Conservation (phyloP, 2,888 invertebrate species). For the Kuschelorhynchus macadamiae region DNA sequence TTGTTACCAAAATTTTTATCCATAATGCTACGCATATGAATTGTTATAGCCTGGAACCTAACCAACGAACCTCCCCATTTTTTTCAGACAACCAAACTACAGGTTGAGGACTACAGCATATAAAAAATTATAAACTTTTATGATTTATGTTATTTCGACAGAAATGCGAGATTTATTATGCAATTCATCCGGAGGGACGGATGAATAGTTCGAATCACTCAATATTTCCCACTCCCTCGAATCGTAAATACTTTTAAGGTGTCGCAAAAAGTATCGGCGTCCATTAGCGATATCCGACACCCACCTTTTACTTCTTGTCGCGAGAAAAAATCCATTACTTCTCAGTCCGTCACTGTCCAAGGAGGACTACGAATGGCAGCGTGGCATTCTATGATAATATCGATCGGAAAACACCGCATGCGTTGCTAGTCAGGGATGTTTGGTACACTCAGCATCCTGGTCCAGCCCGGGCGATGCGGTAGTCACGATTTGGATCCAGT, state of each 20-base stretch:
- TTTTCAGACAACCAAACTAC: too few relatives aligned
- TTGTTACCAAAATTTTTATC: too few relatives aligned
- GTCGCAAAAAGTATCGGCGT: not conserved
- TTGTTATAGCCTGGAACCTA: too few relatives aligned
- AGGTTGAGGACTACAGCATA: too few relatives aligned
- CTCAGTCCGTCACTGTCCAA: slow-evolving; percentile 45
- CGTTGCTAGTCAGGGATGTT: slow-evolving; percentile 61
- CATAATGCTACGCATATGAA: too few relatives aligned
- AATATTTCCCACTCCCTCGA: too few relatives aligned
- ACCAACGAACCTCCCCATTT: too few relatives aligned
- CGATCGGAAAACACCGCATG: slow-evolving; percentile 63
- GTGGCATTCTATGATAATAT: slow-evolving; percentile 59
- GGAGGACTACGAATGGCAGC: slow-evolving; percentile 19
- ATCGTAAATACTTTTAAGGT: not conserved
- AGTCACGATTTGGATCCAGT: slow-evolving; percentile 61
- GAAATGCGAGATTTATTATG: too few relatives aligned
- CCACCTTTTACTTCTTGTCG: slow-evolving; percentile 9
- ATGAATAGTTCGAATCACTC: too few relatives aligned
- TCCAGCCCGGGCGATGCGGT: slow-evolving; percentile 68
- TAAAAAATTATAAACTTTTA: too few relatives aligned
- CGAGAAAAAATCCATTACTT: slow-evolving; percentile 24
- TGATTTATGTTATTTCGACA: too few relatives aligned
- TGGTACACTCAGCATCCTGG: slow-evolving; percentile 67
- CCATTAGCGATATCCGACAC: slow-evolving; percentile 3
- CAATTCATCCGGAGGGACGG: too few relatives aligned